These are phyloP conservation scores for Ypsolopha scabrella DNA, from an alignment of 2,888 invertebrate genomes.

Conservation along the genomic window DNA sequence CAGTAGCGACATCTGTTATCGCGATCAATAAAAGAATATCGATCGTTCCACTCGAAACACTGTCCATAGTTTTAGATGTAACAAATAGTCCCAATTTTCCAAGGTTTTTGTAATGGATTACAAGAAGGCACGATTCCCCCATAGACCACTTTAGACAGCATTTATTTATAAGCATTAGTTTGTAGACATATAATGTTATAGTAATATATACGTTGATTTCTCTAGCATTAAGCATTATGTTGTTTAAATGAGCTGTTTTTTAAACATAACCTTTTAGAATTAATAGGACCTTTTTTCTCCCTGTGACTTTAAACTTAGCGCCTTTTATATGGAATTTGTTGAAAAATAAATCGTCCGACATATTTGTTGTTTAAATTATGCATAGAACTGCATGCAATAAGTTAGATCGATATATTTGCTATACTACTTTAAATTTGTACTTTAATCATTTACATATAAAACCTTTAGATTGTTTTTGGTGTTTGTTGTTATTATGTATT, in stretches of 20 bases:
- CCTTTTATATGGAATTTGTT: constrained; percentile 3
- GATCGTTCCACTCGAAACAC: no score
- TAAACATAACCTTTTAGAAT: constrained; percentile 20
- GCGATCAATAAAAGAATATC: no score
- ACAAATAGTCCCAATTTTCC: constrained; percentile 3
- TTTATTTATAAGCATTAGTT: constrained; percentile 67
- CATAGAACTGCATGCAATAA: constrained; percentile 59
- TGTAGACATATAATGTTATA: constrained; percentile 55
- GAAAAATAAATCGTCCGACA: constrained; percentile 44
- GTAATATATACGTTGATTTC: constrained; percentile 69
- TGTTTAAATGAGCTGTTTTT: constrained; percentile 42
- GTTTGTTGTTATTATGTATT: constrained; percentile 5
- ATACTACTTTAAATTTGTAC: neutral
- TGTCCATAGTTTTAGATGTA: no score
- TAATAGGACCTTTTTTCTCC: constrained; percentile 20
- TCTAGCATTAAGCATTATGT: constrained; percentile 57
- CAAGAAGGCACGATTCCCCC: constrained; percentile 11
- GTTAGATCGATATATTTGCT: constrained; percentile 10
- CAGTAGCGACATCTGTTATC: no score
- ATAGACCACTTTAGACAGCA: constrained; percentile 54
- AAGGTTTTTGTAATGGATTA: neutral
- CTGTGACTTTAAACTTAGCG: constrained; percentile 19
- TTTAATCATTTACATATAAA: neutral
- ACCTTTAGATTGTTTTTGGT: neutral
- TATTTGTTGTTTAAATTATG: constrained; percentile 48